Evolutionary conservation across 2,113 vertebrate genomes (phyloP).

Genomic region (Lota lota): DNA sequence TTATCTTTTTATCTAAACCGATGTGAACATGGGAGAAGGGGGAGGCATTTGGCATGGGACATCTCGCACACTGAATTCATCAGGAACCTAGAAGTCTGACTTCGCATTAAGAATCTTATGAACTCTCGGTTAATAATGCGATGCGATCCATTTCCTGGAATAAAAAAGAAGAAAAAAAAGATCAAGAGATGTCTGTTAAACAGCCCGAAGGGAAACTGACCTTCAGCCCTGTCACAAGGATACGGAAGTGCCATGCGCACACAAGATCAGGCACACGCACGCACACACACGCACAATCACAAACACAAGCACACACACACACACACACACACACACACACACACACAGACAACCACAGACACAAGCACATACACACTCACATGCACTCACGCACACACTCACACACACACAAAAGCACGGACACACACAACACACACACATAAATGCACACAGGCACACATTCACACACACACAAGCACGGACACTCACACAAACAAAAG

Average conservation of each 20-base stretch:
- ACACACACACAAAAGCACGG: slow-evolving; percentile 3
- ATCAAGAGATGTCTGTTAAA: slow-evolving; percentile 85
- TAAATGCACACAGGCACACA: background rate
- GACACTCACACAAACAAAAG: no score
- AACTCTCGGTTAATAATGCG: slow-evolving; percentile 85
- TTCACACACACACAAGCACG: no score
- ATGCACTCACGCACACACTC: slow-evolving; percentile 5
- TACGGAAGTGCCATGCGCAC: background rate
- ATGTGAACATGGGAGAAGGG: slow-evolving; percentile 21
- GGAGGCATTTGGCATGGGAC: slow-evolving; percentile 56
- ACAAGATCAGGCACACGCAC: slow-evolving; percentile 9
- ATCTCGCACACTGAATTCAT: slow-evolving; percentile 75
- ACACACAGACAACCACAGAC: background rate
- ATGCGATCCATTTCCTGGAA: slow-evolving; percentile 82
- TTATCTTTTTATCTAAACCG: slow-evolving; percentile 47
- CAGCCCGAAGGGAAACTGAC: slow-evolving; percentile 81
- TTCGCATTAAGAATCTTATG: slow-evolving; percentile 84
- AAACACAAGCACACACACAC: slow-evolving; percentile 4
- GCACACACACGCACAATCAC: slow-evolving; percentile 19
- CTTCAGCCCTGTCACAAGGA: slow-evolving; percentile 76
- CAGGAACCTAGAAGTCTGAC: slow-evolving; percentile 72
- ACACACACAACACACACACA: background rate
- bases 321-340: no score
- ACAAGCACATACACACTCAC: background rate
- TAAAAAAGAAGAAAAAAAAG: slow-evolving; percentile 59